Evolutionary conservation across 2,113 vertebrate species (phyloP), one percentile per base, ranked within the genome.

Genomic region (Camelus dromedarius): DNA sequence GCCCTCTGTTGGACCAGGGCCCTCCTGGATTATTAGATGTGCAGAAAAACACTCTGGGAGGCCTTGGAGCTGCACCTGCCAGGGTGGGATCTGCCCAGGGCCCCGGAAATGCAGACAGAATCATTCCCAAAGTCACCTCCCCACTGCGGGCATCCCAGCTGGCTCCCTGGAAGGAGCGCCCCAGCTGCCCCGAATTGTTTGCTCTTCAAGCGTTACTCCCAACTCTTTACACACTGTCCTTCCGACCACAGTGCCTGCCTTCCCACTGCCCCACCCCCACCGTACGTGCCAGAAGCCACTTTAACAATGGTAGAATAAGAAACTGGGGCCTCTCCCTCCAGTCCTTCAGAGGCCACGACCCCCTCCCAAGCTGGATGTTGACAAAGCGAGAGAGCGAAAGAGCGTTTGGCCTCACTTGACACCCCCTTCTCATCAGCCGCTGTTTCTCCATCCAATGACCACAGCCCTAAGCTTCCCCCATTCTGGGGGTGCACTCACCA

Each of bases 51-150:
- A 38, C 62, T 28, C 73, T 42, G 11, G 38, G 93, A 93, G 66
- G 35, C 28, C 73, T 52, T 13, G 15, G 18, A 70, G 52, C 60
- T 28, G 64, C 42, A 85, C 69, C 81, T 85, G 64, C 76, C 30
- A 13, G 12, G 12, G 56, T 24, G 0, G 60, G 87, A 50, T 79
- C 64, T 76, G 79, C 46, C 70, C 62, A 73, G 38, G 48, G 62
- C 24, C 86, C 42, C 8, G 3, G 67, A 83, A 84, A 80, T 60
- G 83, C 83, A 97, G 73, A 48, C 50, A n/a, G 93, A 87, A n/a
- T 46, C 35, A 26, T 48, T 24, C 60, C 38, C 2, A 3, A 82
- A 54, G 70, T 35, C 32, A 16, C 38, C 12, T 20, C 67, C 86
- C 28, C 24, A 15, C n/a, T 7, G 14, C 22, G n/a, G 60, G 58